Percentiles rank a stretch among this genome's conserved stretches.
phyloP scores from a whole-genome alignment of 2,113 vertebrate species.

The Orycteropus afer region DNA sequence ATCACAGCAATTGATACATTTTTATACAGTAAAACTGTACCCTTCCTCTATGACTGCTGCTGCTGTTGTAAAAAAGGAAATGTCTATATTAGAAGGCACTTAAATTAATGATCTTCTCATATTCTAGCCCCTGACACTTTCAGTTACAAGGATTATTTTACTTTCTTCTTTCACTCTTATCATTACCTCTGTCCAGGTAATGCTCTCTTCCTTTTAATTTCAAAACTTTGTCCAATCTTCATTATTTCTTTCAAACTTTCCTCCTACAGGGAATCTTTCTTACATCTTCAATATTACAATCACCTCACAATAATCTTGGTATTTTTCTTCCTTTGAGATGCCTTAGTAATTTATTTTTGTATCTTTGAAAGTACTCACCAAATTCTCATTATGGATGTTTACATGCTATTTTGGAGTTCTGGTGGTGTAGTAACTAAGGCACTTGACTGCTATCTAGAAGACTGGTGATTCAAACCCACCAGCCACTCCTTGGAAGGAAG shows the following conservation, averaged over 20 bases:
- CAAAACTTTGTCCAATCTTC: background rate
- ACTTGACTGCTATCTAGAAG: too few species aligned
- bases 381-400: background rate
- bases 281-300: background rate
- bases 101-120: background rate
- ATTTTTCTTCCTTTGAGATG: background rate
- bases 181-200: background rate
- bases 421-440: too few species aligned
- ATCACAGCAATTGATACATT: constrained; percentile 26
- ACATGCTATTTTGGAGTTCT: background rate
- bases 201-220: background rate
- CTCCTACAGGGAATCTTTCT: background rate
- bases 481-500: too few species aligned
- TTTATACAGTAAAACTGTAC: constrained; percentile 15
- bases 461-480: too few species aligned
- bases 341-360: background rate
- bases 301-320: background rate
- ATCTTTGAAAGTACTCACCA: background rate
- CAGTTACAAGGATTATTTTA: background rate
- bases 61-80: too few species aligned
- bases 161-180: background rate
- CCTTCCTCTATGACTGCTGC: background rate
- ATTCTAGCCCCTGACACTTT: background rate
- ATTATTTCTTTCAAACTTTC: background rate
- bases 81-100: background rate